A percentile compares a stretch with the other conserved stretches of the same genome.
These are phyloP conservation scores for Panagrolaimus sp. DNA, from an alignment of 1,140 invertebrate genomes.

Conservation along the genomic window DNA sequence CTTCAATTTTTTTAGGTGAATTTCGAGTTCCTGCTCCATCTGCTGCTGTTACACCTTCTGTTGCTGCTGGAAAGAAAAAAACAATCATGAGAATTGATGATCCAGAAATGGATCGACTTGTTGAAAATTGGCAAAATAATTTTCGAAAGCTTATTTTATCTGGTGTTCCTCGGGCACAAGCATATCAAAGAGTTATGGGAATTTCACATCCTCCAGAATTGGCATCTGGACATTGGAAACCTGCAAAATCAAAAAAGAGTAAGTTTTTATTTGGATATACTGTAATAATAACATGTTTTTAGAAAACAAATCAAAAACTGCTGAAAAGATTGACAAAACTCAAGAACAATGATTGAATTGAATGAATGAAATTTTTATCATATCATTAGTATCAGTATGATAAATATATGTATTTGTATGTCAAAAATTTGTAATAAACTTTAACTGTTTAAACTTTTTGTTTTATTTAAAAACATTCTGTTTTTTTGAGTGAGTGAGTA, in stretches of 20 bases:
- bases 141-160: constrained; percentile 9
- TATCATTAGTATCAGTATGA: too few species aligned
- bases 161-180: neutral
- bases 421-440: too few species aligned
- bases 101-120: constrained; percentile 11
- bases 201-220: neutral
- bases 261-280: neutral
- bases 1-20: neutral
- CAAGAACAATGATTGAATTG: too few species aligned
- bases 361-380: too few species aligned
- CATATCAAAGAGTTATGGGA: constrained; percentile 5
- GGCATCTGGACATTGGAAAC: too few species aligned
- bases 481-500: too few species aligned
- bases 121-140: constrained; percentile 12
- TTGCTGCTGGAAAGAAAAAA: neutral
- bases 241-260: neutral
- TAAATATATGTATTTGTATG: too few species aligned
- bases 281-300: too few species aligned
- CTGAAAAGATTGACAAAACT: too few species aligned
- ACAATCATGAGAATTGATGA: neutral
- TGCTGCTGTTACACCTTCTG: neutral
- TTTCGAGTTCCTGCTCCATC: constrained; percentile 2
- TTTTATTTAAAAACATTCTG: too few species aligned
- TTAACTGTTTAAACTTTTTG: too few species aligned
- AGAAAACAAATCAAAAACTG: too few species aligned